Percentiles rank a stretch among this genome's conserved stretches.
Conservation (phyloP, 2,888 invertebrate genomes). For the Cephus nigrinus region DNA sequence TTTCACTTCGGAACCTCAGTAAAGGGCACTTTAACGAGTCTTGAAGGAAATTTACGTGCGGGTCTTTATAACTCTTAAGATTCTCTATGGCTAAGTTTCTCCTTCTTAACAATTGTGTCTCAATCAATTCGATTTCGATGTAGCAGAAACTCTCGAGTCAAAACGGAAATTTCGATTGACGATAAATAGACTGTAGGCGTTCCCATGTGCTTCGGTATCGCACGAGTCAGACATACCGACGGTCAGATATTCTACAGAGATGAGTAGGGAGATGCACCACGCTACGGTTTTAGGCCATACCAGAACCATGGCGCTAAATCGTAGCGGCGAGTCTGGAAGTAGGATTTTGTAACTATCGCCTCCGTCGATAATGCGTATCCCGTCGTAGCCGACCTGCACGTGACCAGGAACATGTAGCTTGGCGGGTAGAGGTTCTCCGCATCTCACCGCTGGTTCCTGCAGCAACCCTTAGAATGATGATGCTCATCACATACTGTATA, state of each 20-base stretch:
- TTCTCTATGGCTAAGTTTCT: background rate
- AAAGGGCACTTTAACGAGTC: background rate
- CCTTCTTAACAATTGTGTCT: background rate
- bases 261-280: too few species aligned
- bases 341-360: too few species aligned
- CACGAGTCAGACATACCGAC: background rate
- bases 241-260: background rate
- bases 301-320: too few species aligned
- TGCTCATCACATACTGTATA: too few species aligned
- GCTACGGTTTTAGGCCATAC: too few species aligned
- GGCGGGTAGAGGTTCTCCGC: too few species aligned
- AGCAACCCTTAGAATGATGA: too few species aligned
- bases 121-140: background rate
- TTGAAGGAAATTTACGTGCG: background rate
- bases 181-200: background rate
- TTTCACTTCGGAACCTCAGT: background rate
- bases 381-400: too few species aligned
- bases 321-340: too few species aligned
- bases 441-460: too few species aligned
- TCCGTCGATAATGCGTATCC: too few species aligned
- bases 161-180: background rate
- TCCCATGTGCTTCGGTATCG: background rate
- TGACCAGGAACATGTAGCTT: too few species aligned
- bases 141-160: background rate
- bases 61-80: background rate